These are phyloP conservation scores for Girardinus metallicus DNA, from an alignment of 2,797 vertebrate genomes.

Conservation along the genomic window DNA sequence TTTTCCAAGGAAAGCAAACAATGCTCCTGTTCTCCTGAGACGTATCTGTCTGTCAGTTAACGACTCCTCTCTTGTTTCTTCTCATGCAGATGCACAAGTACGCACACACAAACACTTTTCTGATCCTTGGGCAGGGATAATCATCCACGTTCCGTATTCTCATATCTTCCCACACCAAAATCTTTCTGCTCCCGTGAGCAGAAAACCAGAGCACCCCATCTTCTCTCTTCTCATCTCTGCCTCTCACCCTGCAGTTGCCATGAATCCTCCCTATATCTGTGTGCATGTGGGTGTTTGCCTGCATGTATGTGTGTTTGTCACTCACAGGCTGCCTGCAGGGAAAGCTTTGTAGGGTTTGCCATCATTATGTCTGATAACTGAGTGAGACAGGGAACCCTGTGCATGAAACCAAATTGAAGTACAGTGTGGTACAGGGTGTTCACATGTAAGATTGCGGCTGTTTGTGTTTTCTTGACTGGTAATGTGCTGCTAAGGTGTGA, in stretches of 20 bases:
- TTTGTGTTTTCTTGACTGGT: slow-evolving; percentile 23
- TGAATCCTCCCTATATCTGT: slow-evolving; percentile 48
- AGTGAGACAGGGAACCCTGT: slow-evolving; percentile 45
- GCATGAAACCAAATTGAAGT: slow-evolving; percentile 7
- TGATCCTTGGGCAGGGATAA: slow-evolving; percentile 60
- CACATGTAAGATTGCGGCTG: slow-evolving; percentile 22
- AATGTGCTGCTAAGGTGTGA: slow-evolving; percentile 7
- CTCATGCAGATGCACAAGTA: slow-evolving; percentile 12
- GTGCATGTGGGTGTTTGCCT: slow-evolving; percentile 15
- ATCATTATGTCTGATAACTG: slow-evolving; percentile 54
- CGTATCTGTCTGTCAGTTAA: slow-evolving; percentile 41
- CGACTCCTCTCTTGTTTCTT: slow-evolving; percentile 30
- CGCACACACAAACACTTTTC: slow-evolving; percentile 25
- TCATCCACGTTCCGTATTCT: slow-evolving; percentile 74
- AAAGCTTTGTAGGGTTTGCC: slow-evolving; percentile 62
- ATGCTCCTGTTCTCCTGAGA: slow-evolving; percentile 24
- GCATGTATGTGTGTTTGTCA: slow-evolving; percentile 36
- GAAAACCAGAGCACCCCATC: slow-evolving; percentile 69
- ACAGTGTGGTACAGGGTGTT: slow-evolving; percentile 31
- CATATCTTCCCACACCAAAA: slow-evolving; percentile 74
- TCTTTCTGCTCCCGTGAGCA: slow-evolving; percentile 75
- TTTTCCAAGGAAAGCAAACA: slow-evolving; percentile 20
- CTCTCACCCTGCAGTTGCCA: slow-evolving; percentile 65
- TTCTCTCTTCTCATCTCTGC: slow-evolving; percentile 65
- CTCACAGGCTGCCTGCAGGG: slow-evolving; percentile 60